Percentiles rank a stretch among this genome's conserved stretches.
Evolutionary conservation across 2,888 invertebrate species (phyloP).

Genomic region (Drosophila kanekoi): DNA sequence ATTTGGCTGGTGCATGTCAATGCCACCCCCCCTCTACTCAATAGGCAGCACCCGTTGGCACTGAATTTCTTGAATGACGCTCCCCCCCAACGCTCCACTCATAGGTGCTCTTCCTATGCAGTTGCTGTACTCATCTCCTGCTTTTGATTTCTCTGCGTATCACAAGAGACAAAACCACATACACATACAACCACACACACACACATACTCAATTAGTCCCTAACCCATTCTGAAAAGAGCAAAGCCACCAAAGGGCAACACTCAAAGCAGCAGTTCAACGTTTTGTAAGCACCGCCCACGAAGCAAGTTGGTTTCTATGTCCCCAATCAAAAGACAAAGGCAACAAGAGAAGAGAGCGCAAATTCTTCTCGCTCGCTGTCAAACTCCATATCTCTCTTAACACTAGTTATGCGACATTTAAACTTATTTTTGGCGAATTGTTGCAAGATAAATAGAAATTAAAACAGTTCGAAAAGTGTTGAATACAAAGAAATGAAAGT

Average conservation of each 20-base stretch:
- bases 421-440: conserved; percentile 84
- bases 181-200: conserved; percentile 26
- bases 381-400: conserved; percentile 14
- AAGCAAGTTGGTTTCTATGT: conserved; percentile 34
- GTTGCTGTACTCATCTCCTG: conserved; percentile 55
- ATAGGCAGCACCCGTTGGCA: conserved; percentile 36
- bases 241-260: conserved; percentile 38
- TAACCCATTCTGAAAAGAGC: conserved; percentile 15
- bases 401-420: conserved; percentile 54
- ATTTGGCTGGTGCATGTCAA: conserved; percentile 67
- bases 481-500: conserved; percentile 21
- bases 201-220: conserved; percentile 4
- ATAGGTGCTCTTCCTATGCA: conserved; percentile 65
- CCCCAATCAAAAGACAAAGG: conserved; percentile 3
- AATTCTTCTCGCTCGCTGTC: conserved; percentile 27
- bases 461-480: conserved; percentile 45
- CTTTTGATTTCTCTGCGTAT: conserved; percentile 46
- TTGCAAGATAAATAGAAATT: conserved; percentile 59
- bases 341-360: neutral
- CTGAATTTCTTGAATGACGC: conserved; percentile 19
- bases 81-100: conserved; percentile 26
- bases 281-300: conserved; percentile 36
- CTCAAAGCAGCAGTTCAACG: conserved; percentile 22
- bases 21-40: conserved; percentile 13
- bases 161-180: conserved; percentile 11